Conservation (phyloP, 2,797 vertebrate species). For the Macroramphosus scolopax region DNA sequence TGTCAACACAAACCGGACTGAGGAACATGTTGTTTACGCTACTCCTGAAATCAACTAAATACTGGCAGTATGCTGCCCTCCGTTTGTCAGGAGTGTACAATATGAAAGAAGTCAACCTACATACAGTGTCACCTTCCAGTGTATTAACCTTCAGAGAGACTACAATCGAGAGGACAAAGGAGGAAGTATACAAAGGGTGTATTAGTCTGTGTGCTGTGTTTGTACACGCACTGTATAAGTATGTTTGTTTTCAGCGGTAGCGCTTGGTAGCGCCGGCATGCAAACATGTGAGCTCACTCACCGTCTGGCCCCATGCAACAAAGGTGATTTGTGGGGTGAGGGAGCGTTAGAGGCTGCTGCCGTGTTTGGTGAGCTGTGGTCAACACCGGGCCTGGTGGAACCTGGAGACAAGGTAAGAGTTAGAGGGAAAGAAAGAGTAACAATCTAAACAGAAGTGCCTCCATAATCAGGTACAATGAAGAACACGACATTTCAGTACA, state of each 20-base stretch:
- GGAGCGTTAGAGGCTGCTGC: constrained; percentile 10
- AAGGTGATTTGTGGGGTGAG: constrained; percentile 37
- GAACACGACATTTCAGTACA: too few relatives aligned
- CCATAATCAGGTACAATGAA: too few relatives aligned
- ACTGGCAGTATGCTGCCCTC: too few relatives aligned
- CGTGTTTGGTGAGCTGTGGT: constrained; percentile 36
- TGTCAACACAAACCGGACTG: too few relatives aligned
- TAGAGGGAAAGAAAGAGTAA: background rate
- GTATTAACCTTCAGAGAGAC: constrained; percentile 3
- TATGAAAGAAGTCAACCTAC: too few relatives aligned
- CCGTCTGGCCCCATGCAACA: constrained; percentile 34
- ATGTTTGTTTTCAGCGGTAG: constrained; percentile 28
- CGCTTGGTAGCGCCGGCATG: constrained; percentile 32
- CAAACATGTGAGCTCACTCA: too few relatives aligned
- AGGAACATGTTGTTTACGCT: too few relatives aligned
- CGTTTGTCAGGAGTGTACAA: too few relatives aligned
- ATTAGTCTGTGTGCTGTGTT: constrained; percentile 14
- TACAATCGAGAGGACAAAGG: background rate
- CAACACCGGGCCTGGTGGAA: constrained; percentile 11
- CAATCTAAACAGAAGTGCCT: background rate
- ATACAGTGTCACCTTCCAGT: too few relatives aligned
- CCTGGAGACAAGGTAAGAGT: constrained; percentile 19
- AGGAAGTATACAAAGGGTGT: constrained; percentile 5
- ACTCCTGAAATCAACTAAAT: too few relatives aligned
- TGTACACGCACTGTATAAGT: constrained; percentile 9